A percentile compares a stretch with the other conserved stretches of the same genome.
Evolutionary conservation across 2,113 vertebrate species (phyloP).

Genomic region (Nanorana parkeri): DNA sequence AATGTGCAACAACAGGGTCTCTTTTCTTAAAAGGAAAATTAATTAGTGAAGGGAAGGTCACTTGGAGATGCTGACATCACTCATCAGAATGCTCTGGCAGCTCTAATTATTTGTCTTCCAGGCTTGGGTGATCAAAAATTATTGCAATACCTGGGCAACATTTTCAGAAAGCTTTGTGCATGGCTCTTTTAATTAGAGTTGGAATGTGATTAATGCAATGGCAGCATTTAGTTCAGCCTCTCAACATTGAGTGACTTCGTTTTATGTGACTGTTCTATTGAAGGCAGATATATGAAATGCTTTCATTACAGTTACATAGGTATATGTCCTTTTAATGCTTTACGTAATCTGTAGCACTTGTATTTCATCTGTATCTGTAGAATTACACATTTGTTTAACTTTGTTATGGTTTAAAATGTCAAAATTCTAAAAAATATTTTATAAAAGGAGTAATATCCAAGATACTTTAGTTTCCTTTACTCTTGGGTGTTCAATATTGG

Average conservation of each 20-base stretch:
- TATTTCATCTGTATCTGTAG: neutral
- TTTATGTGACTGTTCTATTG: slow-evolving; percentile 89
- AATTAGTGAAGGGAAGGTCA: slow-evolving; percentile 99
- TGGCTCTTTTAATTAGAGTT: slow-evolving; percentile 99
- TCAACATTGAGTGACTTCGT: slow-evolving; percentile 98
- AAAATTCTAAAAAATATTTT: too few relatives aligned
- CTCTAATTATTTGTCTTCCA: slow-evolving; percentile 99
- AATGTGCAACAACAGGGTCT: slow-evolving; percentile 99
- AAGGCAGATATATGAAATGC: slow-evolving; percentile 82
- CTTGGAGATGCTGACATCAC: slow-evolving; percentile 99
- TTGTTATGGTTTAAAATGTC: too few relatives aligned
- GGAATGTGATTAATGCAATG: slow-evolving; percentile 99
- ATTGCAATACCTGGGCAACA: slow-evolving; percentile 99
- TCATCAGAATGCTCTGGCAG: slow-evolving; percentile 99
- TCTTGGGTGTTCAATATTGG: too few relatives aligned
- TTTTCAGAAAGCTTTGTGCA: slow-evolving; percentile 98
- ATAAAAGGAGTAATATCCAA: too few relatives aligned
- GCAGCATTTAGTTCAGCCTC: slow-evolving; percentile 93
- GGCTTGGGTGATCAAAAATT: slow-evolving; percentile 99
- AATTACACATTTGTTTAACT: neutral
- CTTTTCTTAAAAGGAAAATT: slow-evolving; percentile 99
- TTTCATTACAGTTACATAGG: slow-evolving; percentile 64
- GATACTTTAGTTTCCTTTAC: too few relatives aligned
- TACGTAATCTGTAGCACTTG: neutral
- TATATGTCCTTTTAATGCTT: slow-evolving; percentile 59